These are phyloP conservation scores for Harlomillsia oculata DNA, from an alignment of 1,140 invertebrate species.

Conservation along the genomic window DNA sequence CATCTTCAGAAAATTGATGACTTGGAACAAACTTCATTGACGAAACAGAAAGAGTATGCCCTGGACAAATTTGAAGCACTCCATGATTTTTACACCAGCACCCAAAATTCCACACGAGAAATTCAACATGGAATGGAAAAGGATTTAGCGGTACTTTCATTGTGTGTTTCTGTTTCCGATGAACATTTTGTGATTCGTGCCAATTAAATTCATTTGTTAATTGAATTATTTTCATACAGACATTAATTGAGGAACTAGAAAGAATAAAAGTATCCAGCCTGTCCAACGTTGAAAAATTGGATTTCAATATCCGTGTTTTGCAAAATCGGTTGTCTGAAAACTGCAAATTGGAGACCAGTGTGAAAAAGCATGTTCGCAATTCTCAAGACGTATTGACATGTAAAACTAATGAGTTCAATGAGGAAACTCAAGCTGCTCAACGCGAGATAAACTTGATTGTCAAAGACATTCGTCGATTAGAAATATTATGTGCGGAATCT, in stretches of 20 bases:
- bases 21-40: conserved; percentile 18
- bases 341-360: conserved; percentile 23
- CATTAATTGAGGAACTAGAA: conserved; percentile 25
- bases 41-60: conserved; percentile 18
- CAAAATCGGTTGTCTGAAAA: conserved; percentile 24
- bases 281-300: conserved; percentile 32
- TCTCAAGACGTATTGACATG: conserved; percentile 22
- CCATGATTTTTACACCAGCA: conserved; percentile 11
- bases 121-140: conserved; percentile 25
- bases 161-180: not conserved
- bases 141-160: conserved; percentile 20
- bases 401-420: conserved; percentile 1
- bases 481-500: conserved; percentile 1
- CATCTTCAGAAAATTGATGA: conserved; percentile 21
- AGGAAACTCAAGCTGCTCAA: conserved; percentile 6
- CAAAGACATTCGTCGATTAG: conserved; percentile 22
- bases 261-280: conserved; percentile 27
- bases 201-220: not conserved
- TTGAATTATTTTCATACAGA: conserved; percentile 6
- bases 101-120: conserved; percentile 17
- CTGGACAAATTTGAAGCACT: conserved; percentile 22
- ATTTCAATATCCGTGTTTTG: conserved; percentile 31
- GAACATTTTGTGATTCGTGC: not conserved
- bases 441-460: conserved; percentile 13
- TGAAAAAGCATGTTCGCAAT: conserved; percentile 30